Evolutionary conservation across 1,140 invertebrate genomes (phyloP), one percentile per base, ranked within the genome.

Genomic region (Probaryconus sp.): DNA sequence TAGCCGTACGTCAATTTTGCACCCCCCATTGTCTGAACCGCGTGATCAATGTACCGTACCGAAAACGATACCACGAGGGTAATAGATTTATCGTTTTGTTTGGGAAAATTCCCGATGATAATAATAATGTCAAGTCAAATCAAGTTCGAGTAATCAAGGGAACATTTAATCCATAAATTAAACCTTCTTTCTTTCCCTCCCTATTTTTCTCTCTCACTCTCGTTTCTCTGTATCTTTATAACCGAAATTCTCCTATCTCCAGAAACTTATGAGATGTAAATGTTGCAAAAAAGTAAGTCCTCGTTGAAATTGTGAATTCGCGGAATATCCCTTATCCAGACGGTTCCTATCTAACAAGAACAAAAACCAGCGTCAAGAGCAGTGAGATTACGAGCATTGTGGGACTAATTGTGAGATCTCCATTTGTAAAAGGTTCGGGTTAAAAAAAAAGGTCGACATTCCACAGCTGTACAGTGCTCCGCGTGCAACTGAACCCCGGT

Each of bases 381-480:
- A 13, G 28, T 30, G 20, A 56, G 63, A 74, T 74, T 68, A 50
- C 58, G 40, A 13, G 60, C 60, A 73, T 67, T 73, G 53, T 43
- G 40, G 20, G 61, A 56, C 63, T 74, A 68, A 74, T 74, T 74
- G 63, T 33, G 35, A 56, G 48, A 56, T 68, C 50, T 74, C 63
- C 64, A 53, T 64, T 64, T 26, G 51, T 48, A 51, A 63, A 65
- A 75, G 35, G 40, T 55, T 42, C 5, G 28, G 17, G 48, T 53
- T 1, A 28, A 45, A 69, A 61, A 61, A 67, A 24, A 10, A 13
- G 43, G 10, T 10, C 21, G 48, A 56, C 58, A 70, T 70, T 70
- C 30, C 48, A 51, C 10, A 42, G 35, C 56, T 26, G 9, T 20
- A 4, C 5, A 42, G 17, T 6, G 24, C n/a, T 40, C 55, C 38